A percentile compares a stretch with the other conserved stretches of the same genome.
Evolutionary conservation across 2,113 vertebrate species (phyloP).

Genomic region (Hippoglossus stenolepis): DNA sequence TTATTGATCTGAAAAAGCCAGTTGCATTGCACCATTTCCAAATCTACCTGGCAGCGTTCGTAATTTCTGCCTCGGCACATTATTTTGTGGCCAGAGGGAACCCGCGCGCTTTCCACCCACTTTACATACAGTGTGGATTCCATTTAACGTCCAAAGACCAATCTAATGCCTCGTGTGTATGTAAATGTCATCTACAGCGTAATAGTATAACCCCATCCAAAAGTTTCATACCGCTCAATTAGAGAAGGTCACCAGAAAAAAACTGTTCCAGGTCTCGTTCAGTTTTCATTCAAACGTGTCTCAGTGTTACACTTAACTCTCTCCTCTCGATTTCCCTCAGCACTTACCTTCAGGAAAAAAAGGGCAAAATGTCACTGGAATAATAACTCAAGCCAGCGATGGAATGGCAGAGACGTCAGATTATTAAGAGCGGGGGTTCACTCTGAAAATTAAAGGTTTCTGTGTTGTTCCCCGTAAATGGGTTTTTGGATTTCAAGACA

Average conservation of each 20-base stretch:
- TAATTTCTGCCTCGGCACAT: constrained; percentile 3
- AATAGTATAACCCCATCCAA: constrained; percentile 35
- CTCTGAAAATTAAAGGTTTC: constrained; percentile 34
- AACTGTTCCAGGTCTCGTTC: constrained; percentile 28
- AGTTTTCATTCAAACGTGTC: no score
- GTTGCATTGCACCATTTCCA: background rate
- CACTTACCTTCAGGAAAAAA: constrained; percentile 60
- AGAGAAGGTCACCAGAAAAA: constrained; percentile 75
- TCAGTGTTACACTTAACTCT: background rate
- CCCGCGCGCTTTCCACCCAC: constrained; percentile 11
- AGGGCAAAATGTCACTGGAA: constrained; percentile 63
- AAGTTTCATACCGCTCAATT: constrained; percentile 68
- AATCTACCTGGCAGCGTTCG: background rate
- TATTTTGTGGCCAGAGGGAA: constrained; percentile 1
- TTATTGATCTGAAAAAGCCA: background rate
- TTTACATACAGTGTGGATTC: constrained; percentile 52
- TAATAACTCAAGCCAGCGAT: constrained; percentile 45
- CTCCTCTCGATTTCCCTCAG: constrained; percentile 40
- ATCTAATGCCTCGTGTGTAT: constrained; percentile 40
- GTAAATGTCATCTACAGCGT: constrained; percentile 62
- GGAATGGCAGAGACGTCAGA: constrained; percentile 34
- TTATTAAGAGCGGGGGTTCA: constrained; percentile 24
- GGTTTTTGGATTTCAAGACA: constrained; percentile 2
- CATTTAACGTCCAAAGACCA: constrained; percentile 41
- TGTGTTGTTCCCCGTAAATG: background rate